Evolutionary conservation across 2,797 vertebrate species (phyloP).

Genomic region (Pelobates cultripes): DNA sequence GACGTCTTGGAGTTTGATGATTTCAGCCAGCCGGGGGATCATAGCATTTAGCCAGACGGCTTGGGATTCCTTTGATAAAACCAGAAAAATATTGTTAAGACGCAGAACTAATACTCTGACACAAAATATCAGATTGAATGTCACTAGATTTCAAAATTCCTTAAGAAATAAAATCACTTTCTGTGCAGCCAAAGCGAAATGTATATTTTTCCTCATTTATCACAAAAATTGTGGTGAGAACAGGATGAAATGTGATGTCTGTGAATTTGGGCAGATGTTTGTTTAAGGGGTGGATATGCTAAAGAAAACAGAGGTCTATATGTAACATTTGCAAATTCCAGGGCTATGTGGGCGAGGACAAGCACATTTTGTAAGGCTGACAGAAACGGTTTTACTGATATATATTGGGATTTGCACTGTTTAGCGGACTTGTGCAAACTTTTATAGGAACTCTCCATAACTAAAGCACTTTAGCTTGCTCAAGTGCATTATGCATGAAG

Average conservation of each 20-base stretch:
- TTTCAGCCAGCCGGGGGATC: conserved; percentile 76
- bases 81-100: neutral
- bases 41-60: conserved; percentile 69
- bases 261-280: neutral
- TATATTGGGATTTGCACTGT: too few relatives aligned
- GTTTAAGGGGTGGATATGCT: neutral
- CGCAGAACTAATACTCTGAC: neutral
- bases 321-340: too few relatives aligned
- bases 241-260: neutral
- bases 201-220: neutral
- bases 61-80: conserved; percentile 71
- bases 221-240: neutral
- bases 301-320: neutral
- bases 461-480: too few relatives aligned
- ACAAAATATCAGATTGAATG: neutral
- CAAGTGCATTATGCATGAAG: too few relatives aligned
- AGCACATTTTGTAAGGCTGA: too few relatives aligned
- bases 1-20: conserved; percentile 79
- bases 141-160: neutral
- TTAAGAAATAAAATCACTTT: neutral
- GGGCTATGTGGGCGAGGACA: too few relatives aligned
- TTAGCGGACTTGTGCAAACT: too few relatives aligned
- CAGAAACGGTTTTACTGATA: too few relatives aligned
- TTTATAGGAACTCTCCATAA: too few relatives aligned
- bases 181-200: neutral